Conservation (phyloP, 2,113 vertebrate species). For the Promerops cafer region DNA sequence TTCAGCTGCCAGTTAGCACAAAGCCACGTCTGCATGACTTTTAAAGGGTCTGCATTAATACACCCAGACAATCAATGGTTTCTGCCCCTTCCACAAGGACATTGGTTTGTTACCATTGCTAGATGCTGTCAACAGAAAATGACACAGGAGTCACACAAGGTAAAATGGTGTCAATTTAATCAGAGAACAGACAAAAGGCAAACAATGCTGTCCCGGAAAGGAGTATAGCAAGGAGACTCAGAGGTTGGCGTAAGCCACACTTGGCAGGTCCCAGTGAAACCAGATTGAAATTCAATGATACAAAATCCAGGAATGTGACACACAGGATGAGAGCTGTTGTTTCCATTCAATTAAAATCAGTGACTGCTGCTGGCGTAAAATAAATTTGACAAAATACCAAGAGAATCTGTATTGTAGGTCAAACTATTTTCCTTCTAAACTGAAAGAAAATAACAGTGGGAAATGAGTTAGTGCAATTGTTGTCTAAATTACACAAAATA, state of each 20-base stretch:
- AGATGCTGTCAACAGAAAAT: slow-evolving; percentile 78
- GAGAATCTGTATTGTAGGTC: slow-evolving; percentile 49
- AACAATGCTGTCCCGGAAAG: slow-evolving; percentile 64
- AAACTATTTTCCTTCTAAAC: slow-evolving; percentile 38
- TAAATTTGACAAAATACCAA: slow-evolving; percentile 59
- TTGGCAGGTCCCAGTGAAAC: slow-evolving; percentile 68
- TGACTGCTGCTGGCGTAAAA: slow-evolving; percentile 50
- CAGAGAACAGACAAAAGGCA: slow-evolving; percentile 73
- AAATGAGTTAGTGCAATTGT: slow-evolving; percentile 16
- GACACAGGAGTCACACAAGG: slow-evolving; percentile 72
- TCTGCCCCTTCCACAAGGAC: slow-evolving; percentile 75
- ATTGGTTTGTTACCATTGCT: slow-evolving; percentile 63
- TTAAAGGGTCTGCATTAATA: slow-evolving; percentile 74
- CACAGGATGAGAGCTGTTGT: slow-evolving; percentile 49
- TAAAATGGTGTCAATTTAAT: slow-evolving; percentile 79
- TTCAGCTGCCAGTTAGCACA: slow-evolving; percentile 77
- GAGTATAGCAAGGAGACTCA: slow-evolving; percentile 69
- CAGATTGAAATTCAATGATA: slow-evolving; percentile 63
- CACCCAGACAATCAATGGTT: slow-evolving; percentile 77
- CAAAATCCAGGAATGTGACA: slow-evolving; percentile 62
- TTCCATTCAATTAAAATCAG: slow-evolving; percentile 69
- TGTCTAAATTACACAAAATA: slow-evolving; percentile 7
- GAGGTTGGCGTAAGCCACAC: slow-evolving; percentile 56
- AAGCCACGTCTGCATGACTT: slow-evolving; percentile 67
- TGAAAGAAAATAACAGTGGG: slow-evolving; percentile 1